Evolutionary conservation across 2,797 vertebrate species (phyloP), one percentile per base, ranked within the genome.

Genomic region (Danio jaintianensis): DNA sequence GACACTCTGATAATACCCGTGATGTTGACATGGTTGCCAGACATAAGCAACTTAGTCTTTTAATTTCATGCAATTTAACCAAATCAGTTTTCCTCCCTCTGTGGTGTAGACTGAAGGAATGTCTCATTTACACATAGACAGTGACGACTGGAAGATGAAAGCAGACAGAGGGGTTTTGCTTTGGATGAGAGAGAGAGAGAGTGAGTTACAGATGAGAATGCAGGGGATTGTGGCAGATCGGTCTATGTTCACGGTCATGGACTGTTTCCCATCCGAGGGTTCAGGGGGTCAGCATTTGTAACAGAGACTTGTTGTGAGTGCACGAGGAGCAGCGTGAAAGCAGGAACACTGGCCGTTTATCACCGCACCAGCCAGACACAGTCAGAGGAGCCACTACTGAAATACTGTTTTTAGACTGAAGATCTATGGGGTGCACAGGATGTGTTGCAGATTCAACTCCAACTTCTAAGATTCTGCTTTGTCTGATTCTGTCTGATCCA

Each of bases 281-380:
- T 81, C 61, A 70, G n/a, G 22, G 78, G 64, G 79, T 77, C 83
- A 83, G 48, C 47, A 11, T 70, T 79, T 75, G 78, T 78, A 81
- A 71, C 81, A 73, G 75, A 84, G 78, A 52, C 29, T 84, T 79
- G 69, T 77, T 75, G 64, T 79, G 68, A 58, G 76, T 0, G 38
- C 66, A 56, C 6, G 43, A 71, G 53, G 42, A 62, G 48, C 58
- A 48, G 77, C 15, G n/a, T 74, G 61, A 72, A 43, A 66, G 63
- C 69, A 63, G 63, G 73, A 77, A 77, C 58, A 71, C 56, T 45
- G 10, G 56, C 47, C 18, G 74, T 77, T 80, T 43, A 82, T 82
- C 72, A 78, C 52, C 72, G 63, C 56, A 11, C 29, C 29, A 67
- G 15, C 53, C 76, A 52, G 70, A 72, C 59, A 58, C 18, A 68